Percentiles rank a stretch among this genome's conserved stretches.
Evolutionary conservation across 2,797 vertebrate genomes (phyloP).

Genomic region (Cossypha dichroa): DNA sequence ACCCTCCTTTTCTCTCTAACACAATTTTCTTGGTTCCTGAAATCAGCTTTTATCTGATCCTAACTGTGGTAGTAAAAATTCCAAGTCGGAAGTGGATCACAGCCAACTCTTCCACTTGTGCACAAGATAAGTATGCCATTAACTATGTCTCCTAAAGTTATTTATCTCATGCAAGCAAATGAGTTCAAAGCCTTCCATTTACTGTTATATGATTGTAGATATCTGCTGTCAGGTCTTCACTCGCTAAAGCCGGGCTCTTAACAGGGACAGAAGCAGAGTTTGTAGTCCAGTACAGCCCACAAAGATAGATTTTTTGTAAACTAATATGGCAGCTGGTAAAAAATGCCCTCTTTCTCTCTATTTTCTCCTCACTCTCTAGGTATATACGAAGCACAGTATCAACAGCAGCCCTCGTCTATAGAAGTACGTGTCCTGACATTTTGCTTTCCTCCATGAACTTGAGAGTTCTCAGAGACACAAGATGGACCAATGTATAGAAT

Average conservation of each 20-base stretch:
- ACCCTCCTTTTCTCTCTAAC: background rate
- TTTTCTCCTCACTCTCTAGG: background rate
- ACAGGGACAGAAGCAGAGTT: background rate
- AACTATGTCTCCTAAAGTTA: slow-evolving; percentile 24
- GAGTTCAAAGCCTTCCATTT: slow-evolving; percentile 56
- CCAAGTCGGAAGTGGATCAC: slow-evolving; percentile 46
- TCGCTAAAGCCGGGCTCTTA: background rate
- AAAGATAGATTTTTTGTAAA: background rate
- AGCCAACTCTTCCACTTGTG: slow-evolving; percentile 43
- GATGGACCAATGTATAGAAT: background rate
- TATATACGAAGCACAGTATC: background rate
- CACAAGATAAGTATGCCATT: slow-evolving; percentile 55
- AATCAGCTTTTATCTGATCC: slow-evolving; percentile 60
- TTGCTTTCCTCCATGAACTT: background rate
- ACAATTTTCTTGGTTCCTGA: slow-evolving; percentile 23
- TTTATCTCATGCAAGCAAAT: slow-evolving; percentile 49
- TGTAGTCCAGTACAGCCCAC: background rate
- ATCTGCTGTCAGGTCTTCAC: slow-evolving; percentile 22
- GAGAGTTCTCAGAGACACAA: background rate
- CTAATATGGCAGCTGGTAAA: background rate
- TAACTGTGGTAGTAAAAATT: slow-evolving; percentile 41
- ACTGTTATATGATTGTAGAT: slow-evolving; percentile 8
- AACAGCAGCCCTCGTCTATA: background rate
- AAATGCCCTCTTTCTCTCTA: background rate
- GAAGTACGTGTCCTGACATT: background rate